phyloP scores from a whole-genome alignment of 2,113 vertebrate genomes.

The Eudyptes chrysolophus region DNA sequence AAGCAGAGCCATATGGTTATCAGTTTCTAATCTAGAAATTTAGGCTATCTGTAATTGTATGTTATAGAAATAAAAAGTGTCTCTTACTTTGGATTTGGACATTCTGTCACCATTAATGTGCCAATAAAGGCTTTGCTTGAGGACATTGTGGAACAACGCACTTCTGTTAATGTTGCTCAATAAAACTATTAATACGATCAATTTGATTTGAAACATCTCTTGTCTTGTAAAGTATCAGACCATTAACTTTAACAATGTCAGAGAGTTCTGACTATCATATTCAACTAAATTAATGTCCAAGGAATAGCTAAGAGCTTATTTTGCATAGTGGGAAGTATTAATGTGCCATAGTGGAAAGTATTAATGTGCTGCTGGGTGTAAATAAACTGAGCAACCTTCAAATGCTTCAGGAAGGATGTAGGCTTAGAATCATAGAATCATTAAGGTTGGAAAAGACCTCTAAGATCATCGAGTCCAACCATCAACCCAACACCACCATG shows the following conservation, averaged over 20 bases:
- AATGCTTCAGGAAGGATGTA: background rate
- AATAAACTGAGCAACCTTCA: slow-evolving; percentile 43
- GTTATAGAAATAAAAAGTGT: slow-evolving; percentile 34
- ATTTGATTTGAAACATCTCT: slow-evolving; percentile 66
- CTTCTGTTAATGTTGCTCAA: slow-evolving; percentile 56
- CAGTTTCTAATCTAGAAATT: background rate
- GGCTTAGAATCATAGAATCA: background rate
- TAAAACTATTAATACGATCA: slow-evolving; percentile 70
- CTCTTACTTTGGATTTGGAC: slow-evolving; percentile 33
- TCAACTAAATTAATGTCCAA: slow-evolving; percentile 56
- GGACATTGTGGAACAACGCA: slow-evolving; percentile 23
- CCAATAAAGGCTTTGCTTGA: slow-evolving; percentile 50
- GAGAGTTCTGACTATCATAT: slow-evolving; percentile 40
- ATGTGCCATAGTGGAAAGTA: slow-evolving; percentile 24
- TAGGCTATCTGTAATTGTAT: background rate
- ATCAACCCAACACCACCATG: too few species aligned
- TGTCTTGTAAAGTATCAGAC: slow-evolving; percentile 63
- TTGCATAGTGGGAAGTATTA: slow-evolving; percentile 25
- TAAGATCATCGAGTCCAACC: too few species aligned
- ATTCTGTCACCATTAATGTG: slow-evolving; percentile 35
- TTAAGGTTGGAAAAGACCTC: too few species aligned
- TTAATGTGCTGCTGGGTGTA: slow-evolving; percentile 11
- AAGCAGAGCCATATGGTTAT: background rate
- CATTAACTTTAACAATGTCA: slow-evolving; percentile 69
- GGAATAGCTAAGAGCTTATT: slow-evolving; percentile 47